phyloP scores from a whole-genome alignment of 1,140 invertebrate species.

The Procambarus clarkii region DNA sequence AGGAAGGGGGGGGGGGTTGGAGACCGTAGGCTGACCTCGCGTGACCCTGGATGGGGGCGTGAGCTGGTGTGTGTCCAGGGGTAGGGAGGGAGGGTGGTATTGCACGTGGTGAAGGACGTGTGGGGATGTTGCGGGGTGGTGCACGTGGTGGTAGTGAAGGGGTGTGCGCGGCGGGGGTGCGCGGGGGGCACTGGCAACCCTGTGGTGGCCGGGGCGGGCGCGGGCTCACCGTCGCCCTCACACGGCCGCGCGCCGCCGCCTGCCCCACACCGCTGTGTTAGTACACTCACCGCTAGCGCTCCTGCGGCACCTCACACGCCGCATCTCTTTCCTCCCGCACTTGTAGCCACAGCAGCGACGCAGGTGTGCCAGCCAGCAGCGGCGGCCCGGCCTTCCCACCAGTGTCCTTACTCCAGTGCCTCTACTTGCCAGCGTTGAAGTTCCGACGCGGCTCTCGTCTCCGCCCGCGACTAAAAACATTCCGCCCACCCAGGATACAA shows the following conservation, averaged over 20 bases:
- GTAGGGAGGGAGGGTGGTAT: neutral
- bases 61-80: neutral
- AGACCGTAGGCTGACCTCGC: neutral
- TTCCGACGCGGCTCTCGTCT: slow-evolving; percentile 10
- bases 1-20: neutral
- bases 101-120: slow-evolving; percentile 45
- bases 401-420: slow-evolving; percentile 56
- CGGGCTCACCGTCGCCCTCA: slow-evolving; percentile 24
- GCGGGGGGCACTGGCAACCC: slow-evolving; percentile 36
- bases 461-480: slow-evolving; percentile 23
- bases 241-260: slow-evolving; percentile 61
- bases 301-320: slow-evolving; percentile 44
- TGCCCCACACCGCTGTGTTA: slow-evolving; percentile 55
- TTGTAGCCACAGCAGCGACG: slow-evolving; percentile 29
- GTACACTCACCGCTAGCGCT: slow-evolving; percentile 38
- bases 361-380: slow-evolving; percentile 45
- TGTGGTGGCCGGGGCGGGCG: slow-evolving; percentile 16
- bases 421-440: slow-evolving; percentile 52
- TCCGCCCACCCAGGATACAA: slow-evolving; percentile 55
- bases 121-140: slow-evolving; percentile 17
- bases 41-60: neutral
- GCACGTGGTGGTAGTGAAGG: slow-evolving; percentile 45
- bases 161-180: slow-evolving; percentile 44
- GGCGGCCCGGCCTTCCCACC: slow-evolving; percentile 46
- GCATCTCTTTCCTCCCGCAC: slow-evolving; percentile 1